Evolutionary conservation across 2,797 vertebrate genomes (phyloP), one percentile per base, ranked within the genome.

Genomic region (Dipus sagitta): DNA sequence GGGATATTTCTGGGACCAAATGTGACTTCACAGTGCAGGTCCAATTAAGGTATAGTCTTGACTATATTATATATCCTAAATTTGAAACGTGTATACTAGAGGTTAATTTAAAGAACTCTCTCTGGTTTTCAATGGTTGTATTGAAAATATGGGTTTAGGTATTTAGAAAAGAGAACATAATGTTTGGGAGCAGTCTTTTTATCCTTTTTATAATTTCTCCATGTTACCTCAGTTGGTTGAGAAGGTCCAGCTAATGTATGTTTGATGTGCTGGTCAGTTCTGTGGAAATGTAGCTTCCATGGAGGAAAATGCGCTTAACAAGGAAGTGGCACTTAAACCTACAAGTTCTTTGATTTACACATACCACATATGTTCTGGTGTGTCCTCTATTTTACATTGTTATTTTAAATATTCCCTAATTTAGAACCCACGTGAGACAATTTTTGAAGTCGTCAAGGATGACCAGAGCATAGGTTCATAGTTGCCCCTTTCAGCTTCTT

Each of bases 1-100:
- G 99, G 99, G 99, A 99, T 98, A 99, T 99, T 98, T 99, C 99
- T 97, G 99, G 99, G 99, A 99, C 99, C 99, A 99, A 99, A 98
- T 99, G 99, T 97, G 99, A 99, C 98, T 99, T 99, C 98, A 99
- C 99, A 95, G 99, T 99, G 97, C 99, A 99, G 98, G 99, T 99
- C 98, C 99, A 99, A 98, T 97, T 99, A 98, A 99, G 99, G 99
- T 99, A 96, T 1, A 94, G 95, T 96, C 6, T 96, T 95, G 67
- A n/a, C 62, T 93, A 28, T 14, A 21, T 0, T 67, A 75, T 74
- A 91, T 95, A 93, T 42, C 28, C 26, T 88, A 60, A 72, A 11
- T 93, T 88, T 96, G 81, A 88, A 90, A 94, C 26, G 77, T 88
- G 77, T 71, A 80, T 10, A 6, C 60, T 94, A 64, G 75, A 83